A percentile compares a stretch with the other conserved stretches of the same genome.
phyloP scores from a whole-genome alignment of 1,140 invertebrate species.

The Drosophila equinoxialis region DNA sequence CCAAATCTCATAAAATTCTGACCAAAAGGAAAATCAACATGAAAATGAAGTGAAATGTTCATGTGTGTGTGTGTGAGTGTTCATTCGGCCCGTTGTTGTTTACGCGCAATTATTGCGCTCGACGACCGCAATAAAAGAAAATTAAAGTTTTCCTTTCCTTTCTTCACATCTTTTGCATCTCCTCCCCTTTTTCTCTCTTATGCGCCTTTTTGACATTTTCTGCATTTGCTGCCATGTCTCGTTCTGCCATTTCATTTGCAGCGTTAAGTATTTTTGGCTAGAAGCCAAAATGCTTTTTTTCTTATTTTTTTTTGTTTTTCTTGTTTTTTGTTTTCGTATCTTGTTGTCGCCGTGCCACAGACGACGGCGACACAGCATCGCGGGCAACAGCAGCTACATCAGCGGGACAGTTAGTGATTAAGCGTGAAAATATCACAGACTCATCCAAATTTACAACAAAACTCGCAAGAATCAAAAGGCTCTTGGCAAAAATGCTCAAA shows the following conservation, averaged over 20 bases:
- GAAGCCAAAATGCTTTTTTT: slow-evolving; percentile 57
- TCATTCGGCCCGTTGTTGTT: slow-evolving; percentile 44
- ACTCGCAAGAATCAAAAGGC: slow-evolving; percentile 24
- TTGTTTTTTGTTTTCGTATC: slow-evolving; percentile 39
- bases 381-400: slow-evolving; percentile 11
- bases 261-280: slow-evolving; percentile 77
- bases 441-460: slow-evolving; percentile 47
- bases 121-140: slow-evolving; percentile 76
- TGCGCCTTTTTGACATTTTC: slow-evolving; percentile 59
- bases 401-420: slow-evolving; percentile 76
- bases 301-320: slow-evolving; percentile 25
- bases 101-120: slow-evolving; percentile 71
- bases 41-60: slow-evolving; percentile 44
- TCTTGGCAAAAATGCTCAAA: slow-evolving; percentile 35
- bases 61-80: background rate
- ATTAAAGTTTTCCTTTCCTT: slow-evolving; percentile 66
- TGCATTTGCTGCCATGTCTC: slow-evolving; percentile 64
- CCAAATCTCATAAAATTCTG: slow-evolving; percentile 43
- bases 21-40: slow-evolving; percentile 42
- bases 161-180: slow-evolving; percentile 8
- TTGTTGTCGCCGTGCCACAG: slow-evolving; percentile 64
- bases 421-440: slow-evolving; percentile 80
- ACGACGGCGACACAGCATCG: slow-evolving; percentile 15
- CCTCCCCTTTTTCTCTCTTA: background rate
- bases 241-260: slow-evolving; percentile 78